Base-by-base conservation (phyloP, 2,888 invertebrate genomes). In the Epinotia nisella region DNA sequence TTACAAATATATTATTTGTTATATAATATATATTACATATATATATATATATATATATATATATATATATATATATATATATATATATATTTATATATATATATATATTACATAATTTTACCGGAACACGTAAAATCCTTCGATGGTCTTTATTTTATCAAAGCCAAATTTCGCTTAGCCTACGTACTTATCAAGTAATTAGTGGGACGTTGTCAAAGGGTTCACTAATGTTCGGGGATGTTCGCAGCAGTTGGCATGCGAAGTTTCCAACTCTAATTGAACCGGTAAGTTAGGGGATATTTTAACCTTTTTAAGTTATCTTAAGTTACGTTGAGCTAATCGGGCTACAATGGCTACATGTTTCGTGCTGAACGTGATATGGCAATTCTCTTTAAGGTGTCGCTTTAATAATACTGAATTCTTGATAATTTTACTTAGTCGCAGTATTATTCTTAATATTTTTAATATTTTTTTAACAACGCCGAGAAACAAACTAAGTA, bases 181-280 rank as follows among this genome's bases (percentile, higher is more conserved):
- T 5, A 35, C 51, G 51, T 64, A 35, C n/a, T n/a, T 64, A 64
- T 64, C 35, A 51, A 64, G 51, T 53, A 64, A 64, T 64, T 64
- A 64, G 64, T 13, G 51, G 17, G 29, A 11, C 29, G 51, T 51
- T 64, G 35, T 53, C 29, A 58, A n/a, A 58, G 15, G 24, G 64
- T 49, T 45, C 21, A 24, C 17, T 53, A 53, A 65, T 65, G 53
- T 64, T 35, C 24, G 5, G 7, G 17, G 41, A 51, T 35, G 29
- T 29, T 65, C 35, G 13, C 15, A 45, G 45, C 45, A 35, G 51
- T 64, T 53, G 35, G 17, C 51, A 64, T 17, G 17, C 21, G 5
- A 65, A 65, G 53, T 65, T 65, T 53, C 7, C 19, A 65, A 65
- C 53, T 65, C 65, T 65, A 65, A 65, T 53, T 65, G 53, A 65